Conservation (phyloP, 2,113 vertebrate genomes). For the Chaetura pelagica region DNA sequence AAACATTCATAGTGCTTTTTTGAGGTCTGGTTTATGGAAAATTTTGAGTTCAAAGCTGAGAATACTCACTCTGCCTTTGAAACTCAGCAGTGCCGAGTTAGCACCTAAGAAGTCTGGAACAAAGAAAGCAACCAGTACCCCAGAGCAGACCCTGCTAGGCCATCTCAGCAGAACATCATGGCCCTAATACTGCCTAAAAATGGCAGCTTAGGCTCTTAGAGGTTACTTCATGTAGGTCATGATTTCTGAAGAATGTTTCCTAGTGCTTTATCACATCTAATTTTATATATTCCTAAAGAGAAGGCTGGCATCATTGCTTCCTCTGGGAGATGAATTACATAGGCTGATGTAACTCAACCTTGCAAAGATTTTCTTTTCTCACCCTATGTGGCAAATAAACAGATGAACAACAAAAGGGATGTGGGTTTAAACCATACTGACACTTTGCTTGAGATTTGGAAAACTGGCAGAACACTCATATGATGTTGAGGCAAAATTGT, state of each 20-base stretch:
- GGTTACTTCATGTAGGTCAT: background rate
- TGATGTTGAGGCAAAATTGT: too few relatives aligned
- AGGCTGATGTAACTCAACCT: background rate
- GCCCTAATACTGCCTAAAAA: background rate
- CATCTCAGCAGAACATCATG: background rate
- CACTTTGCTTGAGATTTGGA: background rate
- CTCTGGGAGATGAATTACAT: background rate
- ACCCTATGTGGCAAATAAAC: background rate
- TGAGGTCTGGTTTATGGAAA: background rate
- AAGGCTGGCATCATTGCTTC: background rate
- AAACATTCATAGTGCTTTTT: background rate
- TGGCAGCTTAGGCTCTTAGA: background rate
- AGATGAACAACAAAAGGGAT: background rate
- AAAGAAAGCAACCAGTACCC: background rate
- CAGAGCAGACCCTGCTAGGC: background rate
- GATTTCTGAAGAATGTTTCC: constrained; percentile 4
- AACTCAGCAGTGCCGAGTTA: background rate
- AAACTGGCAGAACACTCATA: too few relatives aligned
- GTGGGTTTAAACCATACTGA: background rate
- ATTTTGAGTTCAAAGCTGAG: background rate
- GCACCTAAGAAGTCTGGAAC: background rate
- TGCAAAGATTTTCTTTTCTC: background rate
- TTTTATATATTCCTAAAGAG: constrained; percentile 13
- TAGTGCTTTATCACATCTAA: background rate
- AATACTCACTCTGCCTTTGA: background rate